Percentiles rank a stretch among this genome's conserved stretches.
Evolutionary conservation across 2,797 vertebrate genomes (phyloP).

Genomic region (Staurois parvus): DNA sequence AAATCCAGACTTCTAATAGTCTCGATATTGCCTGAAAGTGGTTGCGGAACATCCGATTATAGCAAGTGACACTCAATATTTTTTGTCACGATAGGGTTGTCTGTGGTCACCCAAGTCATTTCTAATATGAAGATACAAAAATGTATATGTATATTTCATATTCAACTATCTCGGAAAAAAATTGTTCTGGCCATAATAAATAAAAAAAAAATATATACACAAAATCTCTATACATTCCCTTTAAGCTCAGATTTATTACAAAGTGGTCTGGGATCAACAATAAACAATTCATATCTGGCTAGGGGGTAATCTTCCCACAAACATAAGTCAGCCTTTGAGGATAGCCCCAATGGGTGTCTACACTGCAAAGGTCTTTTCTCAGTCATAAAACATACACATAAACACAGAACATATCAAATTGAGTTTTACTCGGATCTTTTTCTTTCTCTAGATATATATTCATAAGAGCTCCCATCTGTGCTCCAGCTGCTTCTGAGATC

Average conservation of each 20-base stretch:
- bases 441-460: constrained; percentile 46
- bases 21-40: not conserved
- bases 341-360: not conserved
- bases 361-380: not conserved
- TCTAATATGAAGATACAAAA: too few species aligned
- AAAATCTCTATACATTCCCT: not conserved
- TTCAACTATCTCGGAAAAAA: too few species aligned
- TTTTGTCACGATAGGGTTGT: not conserved
- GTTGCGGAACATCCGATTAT: not conserved
- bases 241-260: not conserved
- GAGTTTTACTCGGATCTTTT: constrained; percentile 44
- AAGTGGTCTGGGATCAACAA: not conserved
- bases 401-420: constrained; percentile 21
- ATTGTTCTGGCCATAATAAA: too few species aligned
- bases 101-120: not conserved
- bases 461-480: constrained; percentile 68
- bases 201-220: too few species aligned
- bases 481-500: constrained; percentile 69
- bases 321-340: not conserved
- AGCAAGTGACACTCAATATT: not conserved
- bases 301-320: not conserved
- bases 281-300: not conserved
- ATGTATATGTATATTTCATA: too few species aligned
- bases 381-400: not conserved
- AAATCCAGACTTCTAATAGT: not conserved